Percentiles rank a stretch among this genome's conserved stretches.
These are phyloP conservation scores for Lydus trimaculatus DNA, from an alignment of 2,888 invertebrate genomes.

Conservation along the genomic window DNA sequence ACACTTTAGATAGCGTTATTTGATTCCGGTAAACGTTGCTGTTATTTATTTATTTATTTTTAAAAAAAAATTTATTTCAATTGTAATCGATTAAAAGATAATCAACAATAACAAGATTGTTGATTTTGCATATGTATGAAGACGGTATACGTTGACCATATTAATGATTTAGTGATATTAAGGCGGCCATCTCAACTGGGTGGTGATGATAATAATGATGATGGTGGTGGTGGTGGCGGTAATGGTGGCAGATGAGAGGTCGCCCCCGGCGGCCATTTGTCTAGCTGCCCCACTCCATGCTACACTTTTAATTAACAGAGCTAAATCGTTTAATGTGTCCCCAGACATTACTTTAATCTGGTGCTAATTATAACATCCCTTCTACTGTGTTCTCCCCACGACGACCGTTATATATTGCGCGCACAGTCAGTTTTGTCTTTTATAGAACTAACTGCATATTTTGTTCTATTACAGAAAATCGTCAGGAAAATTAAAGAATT, in stretches of 20 bases:
- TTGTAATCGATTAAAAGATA: background rate
- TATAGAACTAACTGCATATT: background rate
- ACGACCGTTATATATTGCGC: constrained; percentile 26
- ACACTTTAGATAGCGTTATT: background rate
- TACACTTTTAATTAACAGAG: constrained; percentile 64
- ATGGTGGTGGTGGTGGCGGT: constrained; percentile 26
- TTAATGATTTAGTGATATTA: background rate
- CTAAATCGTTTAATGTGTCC: constrained; percentile 67
- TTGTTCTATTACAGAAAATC: background rate
- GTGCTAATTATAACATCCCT: constrained; percentile 68
- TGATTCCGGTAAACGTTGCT: background rate
- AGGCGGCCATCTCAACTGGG: background rate
- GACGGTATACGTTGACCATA: background rate
- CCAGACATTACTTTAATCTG: constrained; percentile 71
- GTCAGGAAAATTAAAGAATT: background rate
- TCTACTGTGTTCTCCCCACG: constrained; percentile 45
- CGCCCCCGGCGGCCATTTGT: constrained; percentile 56
- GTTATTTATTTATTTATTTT: background rate
- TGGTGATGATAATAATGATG: background rate
- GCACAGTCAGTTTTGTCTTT: constrained; percentile 14
- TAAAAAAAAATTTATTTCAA: background rate
- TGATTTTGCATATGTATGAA: background rate
- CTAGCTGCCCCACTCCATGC: constrained; percentile 56
- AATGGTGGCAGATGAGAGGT: constrained; percentile 35
- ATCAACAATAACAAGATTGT: background rate